Evolutionary conservation across 2,113 vertebrate species (phyloP), one percentile per base, ranked within the genome.

Genomic region (Megaleporinus macrocephalus): DNA sequence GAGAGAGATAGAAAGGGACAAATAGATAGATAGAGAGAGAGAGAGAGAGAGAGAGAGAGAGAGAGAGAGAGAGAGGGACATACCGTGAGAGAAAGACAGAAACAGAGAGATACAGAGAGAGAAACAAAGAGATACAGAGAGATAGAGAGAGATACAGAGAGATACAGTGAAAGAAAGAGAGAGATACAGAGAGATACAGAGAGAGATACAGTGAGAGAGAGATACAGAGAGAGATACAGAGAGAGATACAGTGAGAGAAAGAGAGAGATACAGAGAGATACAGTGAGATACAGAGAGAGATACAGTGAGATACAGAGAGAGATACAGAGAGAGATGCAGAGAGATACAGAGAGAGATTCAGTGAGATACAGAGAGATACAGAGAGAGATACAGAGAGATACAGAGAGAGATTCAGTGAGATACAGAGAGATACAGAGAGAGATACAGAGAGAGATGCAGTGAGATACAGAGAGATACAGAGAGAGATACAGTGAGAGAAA

Each of bases 281-380:
- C 5, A 26, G 44, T 16, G 15, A 51, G 70, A 73, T n/a, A 51
- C 24, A 55, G 24, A 55, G 72, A 33, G 27, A 33, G 13, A 33
- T 15, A 27, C 3, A 59, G 26, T 22, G 10, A 57, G 29, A 74
- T 1, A 61, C 22, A 53, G 41, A 33, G 10, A 27, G 13, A 26
- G 20, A 24, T 7, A 27, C 7, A 55, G 51, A 27, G 16, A 33
- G 11, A n/a, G n/a, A n/a, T n/a, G 5, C 5, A 13, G 16, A 47
- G 36, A 55, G 47, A 78, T n/a, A 78, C 14, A 47, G 41, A 22
- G 16, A n/a, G n/a, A n/a, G n/a, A n/a, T n/a, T n/a, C n/a, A n/a
- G n/a, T n/a, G n/a, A n/a, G n/a, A n/a, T n/a, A 57, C 5, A 10
- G 10, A 14, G 36, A n/a, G 12, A 53, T 2, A 5, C 2, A 53